Base-by-base conservation (phyloP, 2,797 vertebrate species). In the Sebastes cheni region DNA sequence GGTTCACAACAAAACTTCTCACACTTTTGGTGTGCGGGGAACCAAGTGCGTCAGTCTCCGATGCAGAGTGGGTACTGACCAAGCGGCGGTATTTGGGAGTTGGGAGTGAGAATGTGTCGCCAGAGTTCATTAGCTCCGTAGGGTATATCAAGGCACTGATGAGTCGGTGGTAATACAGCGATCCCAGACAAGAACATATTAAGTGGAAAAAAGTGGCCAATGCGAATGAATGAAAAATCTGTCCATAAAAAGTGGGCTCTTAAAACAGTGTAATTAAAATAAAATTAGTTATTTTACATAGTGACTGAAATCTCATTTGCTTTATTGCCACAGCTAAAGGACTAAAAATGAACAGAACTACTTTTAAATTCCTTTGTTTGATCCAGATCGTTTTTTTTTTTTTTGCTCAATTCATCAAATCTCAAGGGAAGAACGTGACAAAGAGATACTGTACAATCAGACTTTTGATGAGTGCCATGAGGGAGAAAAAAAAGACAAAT, bases 301-400 rank as follows among this genome's bases (percentile, higher is more conserved):
- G 36, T 72, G 39, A 60, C 22, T 72, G n/a, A 71, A 42, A 50
- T 65, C 20, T 59, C n/a, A 39, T 60, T 55, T 11, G 22, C 18
- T 79, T 75, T 50, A 30, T 64, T 46, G 2, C 22, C 29, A 81
- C 39, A 61, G 16, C 50, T 75, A 22, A 72, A 72, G 20, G 18
- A 20, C 25, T 60, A 25, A 42, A 75, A 67, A 46, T 36, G 4
- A 73, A 67, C 34, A 64, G 3, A 30, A 25, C 29, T 52, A 52
- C 39, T 58, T 72, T 69, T 23, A n/a, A 20, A 64, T 72, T 27
- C 52, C 55, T 23, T 72, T 72, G 27, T 79, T 68, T 79, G 62
- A 79, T 67, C 32, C 68, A 54, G 12, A 25, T 77, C 0, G 1
- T 0, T 46, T 46, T 46, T 22, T 46, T n/a, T n/a, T 60, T 46